Evolutionary conservation across 1,140 invertebrate species (phyloP).

Genomic region (Pogonomyrmex californicus): DNA sequence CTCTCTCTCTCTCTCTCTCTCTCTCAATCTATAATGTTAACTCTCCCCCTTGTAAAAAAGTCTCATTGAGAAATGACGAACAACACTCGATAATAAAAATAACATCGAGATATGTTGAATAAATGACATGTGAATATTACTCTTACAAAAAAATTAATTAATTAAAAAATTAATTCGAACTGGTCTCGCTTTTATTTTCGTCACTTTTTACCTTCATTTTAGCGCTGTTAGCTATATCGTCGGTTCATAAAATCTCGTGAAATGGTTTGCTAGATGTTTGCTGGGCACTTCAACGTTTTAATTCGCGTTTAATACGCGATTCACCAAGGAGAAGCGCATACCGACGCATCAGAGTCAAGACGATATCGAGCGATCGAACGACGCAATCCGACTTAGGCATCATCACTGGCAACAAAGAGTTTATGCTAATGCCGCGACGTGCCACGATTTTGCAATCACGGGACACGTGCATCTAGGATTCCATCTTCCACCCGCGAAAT

Average conservation of each 20-base stretch:
- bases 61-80: background rate
- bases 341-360: slow-evolving; percentile 2
- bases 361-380: slow-evolving; percentile 45
- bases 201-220: background rate
- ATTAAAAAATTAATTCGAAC: background rate
- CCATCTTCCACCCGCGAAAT: slow-evolving; percentile 29
- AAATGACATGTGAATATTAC: background rate
- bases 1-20: no score
- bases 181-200: background rate
- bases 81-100: background rate
- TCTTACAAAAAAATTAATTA: background rate
- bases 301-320: background rate
- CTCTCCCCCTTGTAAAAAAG: background rate
- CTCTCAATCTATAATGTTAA: background rate
- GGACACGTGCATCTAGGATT: slow-evolving; percentile 33
- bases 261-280: background rate
- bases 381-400: slow-evolving; percentile 7
- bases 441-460: slow-evolving; percentile 37
- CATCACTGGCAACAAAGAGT: slow-evolving; percentile 49
- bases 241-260: background rate
- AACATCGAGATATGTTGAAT: background rate
- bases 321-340: slow-evolving; percentile 22
- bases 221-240: background rate
- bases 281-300: background rate
- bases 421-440: slow-evolving; percentile 55